Conservation (phyloP, 1,140 invertebrate species). For the Drosophila sp. region DNA sequence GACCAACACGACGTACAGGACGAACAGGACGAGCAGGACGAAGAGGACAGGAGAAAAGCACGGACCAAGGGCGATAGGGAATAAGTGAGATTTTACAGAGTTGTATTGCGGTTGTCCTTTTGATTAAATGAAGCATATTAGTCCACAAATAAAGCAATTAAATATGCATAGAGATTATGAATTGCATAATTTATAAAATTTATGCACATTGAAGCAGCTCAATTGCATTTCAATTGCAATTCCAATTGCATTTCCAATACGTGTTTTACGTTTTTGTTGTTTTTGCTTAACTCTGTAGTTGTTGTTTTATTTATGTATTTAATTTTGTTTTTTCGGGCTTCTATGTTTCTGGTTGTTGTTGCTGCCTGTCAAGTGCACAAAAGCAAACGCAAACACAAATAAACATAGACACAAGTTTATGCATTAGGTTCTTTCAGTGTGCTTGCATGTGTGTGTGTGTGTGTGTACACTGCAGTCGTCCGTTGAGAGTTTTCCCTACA, state of each 20-base stretch:
- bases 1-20: no score
- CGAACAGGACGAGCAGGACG: neutral
- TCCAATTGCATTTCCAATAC: constrained; percentile 15
- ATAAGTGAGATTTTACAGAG: constrained; percentile 10
- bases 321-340: constrained; percentile 17
- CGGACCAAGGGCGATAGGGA: neutral
- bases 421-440: neutral
- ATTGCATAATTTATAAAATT: constrained; percentile 58
- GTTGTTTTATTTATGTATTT: constrained; percentile 23
- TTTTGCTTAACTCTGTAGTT: constrained; percentile 20
- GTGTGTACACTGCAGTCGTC: constrained; percentile 4
- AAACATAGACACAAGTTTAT: constrained; percentile 26
- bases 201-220: constrained; percentile 31
- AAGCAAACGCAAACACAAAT: constrained; percentile 13
- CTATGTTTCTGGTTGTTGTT: constrained; percentile 11
- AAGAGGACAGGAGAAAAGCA: neutral
- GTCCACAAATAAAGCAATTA: constrained; percentile 67
- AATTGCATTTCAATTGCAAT: constrained; percentile 25
- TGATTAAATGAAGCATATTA: constrained; percentile 57
- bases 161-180: constrained; percentile 62
- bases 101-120: constrained; percentile 11
- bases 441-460: neutral
- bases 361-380: constrained; percentile 58
- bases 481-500: constrained; percentile 3
- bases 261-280: constrained; percentile 13